Conservation (phyloP, 2,113 vertebrate species). For the Anhinga anhinga region DNA sequence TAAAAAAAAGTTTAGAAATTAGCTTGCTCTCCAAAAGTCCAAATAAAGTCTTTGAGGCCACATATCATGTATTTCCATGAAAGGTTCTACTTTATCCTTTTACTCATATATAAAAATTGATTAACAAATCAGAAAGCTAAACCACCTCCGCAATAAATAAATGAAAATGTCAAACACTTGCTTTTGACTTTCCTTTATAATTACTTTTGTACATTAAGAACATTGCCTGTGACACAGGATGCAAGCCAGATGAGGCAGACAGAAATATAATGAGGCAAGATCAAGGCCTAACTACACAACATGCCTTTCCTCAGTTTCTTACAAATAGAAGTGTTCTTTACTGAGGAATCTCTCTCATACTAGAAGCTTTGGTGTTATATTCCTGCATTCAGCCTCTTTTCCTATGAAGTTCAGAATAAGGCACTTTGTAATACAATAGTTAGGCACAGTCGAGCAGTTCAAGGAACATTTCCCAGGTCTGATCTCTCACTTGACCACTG, state of each 20-base stretch:
- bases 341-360: not conserved
- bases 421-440: not conserved
- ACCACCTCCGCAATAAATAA: not conserved
- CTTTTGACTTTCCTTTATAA: not conserved
- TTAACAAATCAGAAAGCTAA: not conserved
- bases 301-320: not conserved
- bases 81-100: not conserved
- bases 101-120: not conserved
- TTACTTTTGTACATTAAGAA: not conserved
- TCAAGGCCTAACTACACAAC: not conserved
- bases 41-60: not conserved
- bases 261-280: not conserved
- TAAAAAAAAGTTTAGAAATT: not conserved
- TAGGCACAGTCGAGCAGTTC: not conserved
- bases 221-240: not conserved
- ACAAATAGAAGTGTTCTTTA: not conserved
- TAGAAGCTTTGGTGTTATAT: not conserved
- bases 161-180: not conserved
- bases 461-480: not conserved
- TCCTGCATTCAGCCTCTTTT: not conserved
- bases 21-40: not conserved
- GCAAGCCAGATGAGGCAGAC: not conserved
- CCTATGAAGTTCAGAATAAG: not conserved
- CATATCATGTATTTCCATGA: not conserved
- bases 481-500: not conserved